A percentile compares a stretch with the other conserved stretches of the same genome.
These are phyloP conservation scores for Simalia tracyae DNA, from an alignment of 2,797 vertebrate genomes.

Conservation along the genomic window DNA sequence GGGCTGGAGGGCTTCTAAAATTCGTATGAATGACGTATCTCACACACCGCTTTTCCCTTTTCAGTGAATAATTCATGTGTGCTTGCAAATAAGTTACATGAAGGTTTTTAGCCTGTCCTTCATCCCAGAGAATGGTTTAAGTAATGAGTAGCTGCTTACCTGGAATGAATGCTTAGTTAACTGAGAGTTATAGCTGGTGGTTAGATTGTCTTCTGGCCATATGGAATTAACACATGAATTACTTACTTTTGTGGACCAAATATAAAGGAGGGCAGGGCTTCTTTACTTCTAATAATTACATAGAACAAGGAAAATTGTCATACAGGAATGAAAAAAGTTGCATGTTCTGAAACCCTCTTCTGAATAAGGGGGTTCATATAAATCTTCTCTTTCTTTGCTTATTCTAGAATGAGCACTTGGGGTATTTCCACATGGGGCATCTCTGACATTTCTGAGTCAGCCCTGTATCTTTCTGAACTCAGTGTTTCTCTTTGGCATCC, in stretches of 20 bases:
- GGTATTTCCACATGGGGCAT: neutral
- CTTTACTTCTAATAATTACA: neutral
- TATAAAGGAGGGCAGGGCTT: neutral
- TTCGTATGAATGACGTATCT: neutral
- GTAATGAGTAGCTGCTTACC: neutral
- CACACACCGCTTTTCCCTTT: neutral
- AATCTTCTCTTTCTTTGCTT: neutral
- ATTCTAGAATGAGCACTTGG: neutral
- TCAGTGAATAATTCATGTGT: slow-evolving; percentile 5
- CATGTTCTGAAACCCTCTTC: neutral
- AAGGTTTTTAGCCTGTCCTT: slow-evolving; percentile 3
- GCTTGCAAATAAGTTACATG: neutral
- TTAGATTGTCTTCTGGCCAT: neutral
- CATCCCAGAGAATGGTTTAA: neutral
- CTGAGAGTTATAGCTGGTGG: neutral
- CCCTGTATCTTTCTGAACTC: neutral
- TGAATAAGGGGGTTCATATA: neutral
- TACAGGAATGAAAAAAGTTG: neutral
- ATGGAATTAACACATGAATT: neutral
- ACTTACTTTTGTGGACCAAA: neutral
- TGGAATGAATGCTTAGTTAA: neutral
- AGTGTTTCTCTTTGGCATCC: neutral
- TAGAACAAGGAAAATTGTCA: neutral
- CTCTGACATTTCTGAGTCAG: neutral
- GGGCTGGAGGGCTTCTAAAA: neutral